phyloP scores from a whole-genome alignment of 2,888 invertebrate species.

The Habrosyne pyritoides region DNA sequence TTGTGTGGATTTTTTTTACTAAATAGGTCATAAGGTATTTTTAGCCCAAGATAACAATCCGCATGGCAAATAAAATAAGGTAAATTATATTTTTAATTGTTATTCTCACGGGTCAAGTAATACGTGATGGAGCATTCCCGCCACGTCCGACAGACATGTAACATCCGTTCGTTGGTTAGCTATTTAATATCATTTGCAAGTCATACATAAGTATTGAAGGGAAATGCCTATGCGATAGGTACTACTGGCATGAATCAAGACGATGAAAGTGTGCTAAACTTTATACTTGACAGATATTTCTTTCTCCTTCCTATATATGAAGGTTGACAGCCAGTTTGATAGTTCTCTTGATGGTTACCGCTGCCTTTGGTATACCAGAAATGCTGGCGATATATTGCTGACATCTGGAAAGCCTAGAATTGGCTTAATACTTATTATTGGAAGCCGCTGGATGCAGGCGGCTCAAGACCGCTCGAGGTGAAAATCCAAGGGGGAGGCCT shows the following conservation, averaged over 20 bases:
- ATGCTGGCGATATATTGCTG: too few relatives aligned
- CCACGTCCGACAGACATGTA: slow-evolving; percentile 40
- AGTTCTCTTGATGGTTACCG: too few relatives aligned
- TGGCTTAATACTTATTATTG: too few relatives aligned
- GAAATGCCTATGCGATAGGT: slow-evolving; percentile 33
- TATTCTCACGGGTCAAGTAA: slow-evolving; percentile 46
- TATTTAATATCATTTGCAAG: slow-evolving; percentile 55
- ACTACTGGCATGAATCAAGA: slow-evolving; percentile 15
- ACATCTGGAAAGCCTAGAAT: too few relatives aligned
- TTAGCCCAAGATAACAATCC: not conserved
- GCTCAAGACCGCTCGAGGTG: too few relatives aligned
- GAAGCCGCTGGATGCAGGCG: too few relatives aligned
- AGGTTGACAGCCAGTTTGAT: too few relatives aligned
- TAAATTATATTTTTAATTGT: slow-evolving; percentile 29
- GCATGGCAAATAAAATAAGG: slow-evolving; percentile 24
- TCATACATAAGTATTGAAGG: slow-evolving; percentile 41
- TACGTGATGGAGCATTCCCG: slow-evolving; percentile 30
- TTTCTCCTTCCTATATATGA: too few relatives aligned
- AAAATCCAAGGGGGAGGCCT: too few relatives aligned
- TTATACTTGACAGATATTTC: not conserved
- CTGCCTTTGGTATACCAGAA: too few relatives aligned
- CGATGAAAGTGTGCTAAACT: slow-evolving; percentile 27
- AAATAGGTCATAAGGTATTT: too few relatives aligned
- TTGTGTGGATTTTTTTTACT: too few relatives aligned
- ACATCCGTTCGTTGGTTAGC: slow-evolving; percentile 36